phyloP scores from a whole-genome alignment of 1,140 invertebrate species.

The Hycleus cichorii region DNA sequence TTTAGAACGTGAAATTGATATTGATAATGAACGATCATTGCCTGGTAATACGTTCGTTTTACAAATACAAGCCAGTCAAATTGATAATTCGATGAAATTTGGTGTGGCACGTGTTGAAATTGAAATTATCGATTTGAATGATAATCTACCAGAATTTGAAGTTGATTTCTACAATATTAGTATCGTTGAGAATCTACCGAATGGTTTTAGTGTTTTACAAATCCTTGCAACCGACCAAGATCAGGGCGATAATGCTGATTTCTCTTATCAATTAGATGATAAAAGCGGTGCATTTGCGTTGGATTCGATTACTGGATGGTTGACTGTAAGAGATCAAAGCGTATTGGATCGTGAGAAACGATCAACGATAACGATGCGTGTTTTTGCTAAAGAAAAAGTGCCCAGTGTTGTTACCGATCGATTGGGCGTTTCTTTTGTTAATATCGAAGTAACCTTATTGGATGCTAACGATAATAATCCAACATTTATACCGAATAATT shows the following conservation, averaged over 20 bases:
- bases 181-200: conserved; percentile 83
- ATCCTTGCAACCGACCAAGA: conserved; percentile 72
- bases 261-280: conserved; percentile 70
- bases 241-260: conserved; percentile 77
- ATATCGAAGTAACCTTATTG: conserved; percentile 68
- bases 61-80: conserved; percentile 68
- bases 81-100: conserved; percentile 69
- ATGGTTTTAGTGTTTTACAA: conserved; percentile 76
- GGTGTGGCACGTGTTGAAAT: conserved; percentile 67
- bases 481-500: conserved; percentile 69
- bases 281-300: conserved; percentile 69
- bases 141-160: conserved; percentile 78
- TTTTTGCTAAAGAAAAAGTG: conserved; percentile 66
- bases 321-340: conserved; percentile 68
- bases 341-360: conserved; percentile 71
- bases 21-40: conserved; percentile 59
- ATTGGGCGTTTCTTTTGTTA: conserved; percentile 54
- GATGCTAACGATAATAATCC: conserved; percentile 86
- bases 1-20: conserved; percentile 68
- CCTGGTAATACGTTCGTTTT: conserved; percentile 67
- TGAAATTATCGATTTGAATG: conserved; percentile 73
- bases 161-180: conserved; percentile 85
- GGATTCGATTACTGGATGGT: conserved; percentile 71
- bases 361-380: conserved; percentile 59
- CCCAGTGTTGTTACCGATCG: conserved; percentile 50